phyloP scores from a whole-genome alignment of 2,888 invertebrate species.

The Lasioglossum oenotherae region DNA sequence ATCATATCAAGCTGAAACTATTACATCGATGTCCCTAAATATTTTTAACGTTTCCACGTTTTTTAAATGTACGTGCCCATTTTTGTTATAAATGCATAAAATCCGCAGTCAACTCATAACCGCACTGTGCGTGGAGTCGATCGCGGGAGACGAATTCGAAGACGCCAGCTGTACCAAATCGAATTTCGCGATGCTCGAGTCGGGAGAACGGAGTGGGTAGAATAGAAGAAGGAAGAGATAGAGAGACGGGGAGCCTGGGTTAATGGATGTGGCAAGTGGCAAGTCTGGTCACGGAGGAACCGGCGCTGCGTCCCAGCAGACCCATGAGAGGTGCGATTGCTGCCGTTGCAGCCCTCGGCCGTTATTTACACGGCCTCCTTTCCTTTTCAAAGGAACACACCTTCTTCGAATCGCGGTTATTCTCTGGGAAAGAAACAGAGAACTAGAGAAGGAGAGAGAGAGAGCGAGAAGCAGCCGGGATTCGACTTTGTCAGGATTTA shows the following conservation, averaged over 20 bases:
- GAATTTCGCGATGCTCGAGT: neutral
- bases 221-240: neutral
- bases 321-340: constrained; percentile 56
- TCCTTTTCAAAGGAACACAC: constrained; percentile 61
- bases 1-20: no score
- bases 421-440: constrained; percentile 39
- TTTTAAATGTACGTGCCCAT: no score
- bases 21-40: no score
- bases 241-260: constrained; percentile 18
- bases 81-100: no score
- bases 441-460: neutral
- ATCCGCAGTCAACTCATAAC: no score
- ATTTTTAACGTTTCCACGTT: no score
- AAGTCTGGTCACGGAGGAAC: constrained; percentile 41
- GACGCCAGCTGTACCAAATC: constrained; percentile 15
- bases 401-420: constrained; percentile 49
- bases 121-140: neutral
- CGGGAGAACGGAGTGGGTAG: neutral
- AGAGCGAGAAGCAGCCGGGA: neutral
- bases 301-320: constrained; percentile 53
- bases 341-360: constrained; percentile 27
- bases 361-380: constrained; percentile 70
- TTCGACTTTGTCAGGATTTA: constrained; percentile 63
- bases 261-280: constrained; percentile 57
- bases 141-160: constrained; percentile 5